These are phyloP conservation scores for Anastrepha obliqua DNA, from an alignment of 1,140 invertebrate genomes.

Conservation along the genomic window DNA sequence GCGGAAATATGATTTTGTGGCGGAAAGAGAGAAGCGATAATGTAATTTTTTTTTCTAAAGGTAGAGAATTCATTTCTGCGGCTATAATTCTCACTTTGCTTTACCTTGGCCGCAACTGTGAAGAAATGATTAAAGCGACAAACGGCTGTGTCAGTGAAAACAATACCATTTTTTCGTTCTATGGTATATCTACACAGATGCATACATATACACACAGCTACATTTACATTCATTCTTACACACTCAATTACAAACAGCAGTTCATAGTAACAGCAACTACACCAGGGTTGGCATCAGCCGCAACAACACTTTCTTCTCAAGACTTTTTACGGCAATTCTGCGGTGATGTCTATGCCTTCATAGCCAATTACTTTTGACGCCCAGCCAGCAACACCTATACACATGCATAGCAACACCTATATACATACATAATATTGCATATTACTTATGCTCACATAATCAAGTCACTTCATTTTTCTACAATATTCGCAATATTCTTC, in stretches of 20 bases:
- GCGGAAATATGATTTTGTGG: too few species aligned
- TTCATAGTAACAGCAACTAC: background rate
- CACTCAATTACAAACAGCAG: background rate
- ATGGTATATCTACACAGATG: background rate
- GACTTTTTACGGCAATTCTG: slow-evolving; percentile 16
- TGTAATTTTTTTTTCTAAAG: too few species aligned
- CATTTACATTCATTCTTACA: background rate
- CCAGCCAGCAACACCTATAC: too few species aligned
- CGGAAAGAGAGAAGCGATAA: too few species aligned
- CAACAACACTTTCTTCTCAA: background rate
- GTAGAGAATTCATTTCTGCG: background rate
- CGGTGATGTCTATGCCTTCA: background rate
- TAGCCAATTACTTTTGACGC: background rate
- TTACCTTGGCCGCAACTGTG: background rate
- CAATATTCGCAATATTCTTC: too few species aligned
- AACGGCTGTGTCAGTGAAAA: background rate
- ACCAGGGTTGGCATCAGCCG: background rate
- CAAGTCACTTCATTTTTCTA: too few species aligned
- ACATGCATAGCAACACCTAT: too few species aligned
- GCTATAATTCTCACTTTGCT: background rate
- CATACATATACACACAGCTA: background rate
- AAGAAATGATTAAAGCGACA: background rate
- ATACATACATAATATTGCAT: too few species aligned
- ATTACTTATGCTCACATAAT: too few species aligned
- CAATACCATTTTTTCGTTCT: too few species aligned